Evolutionary conservation across 2,113 vertebrate genomes (phyloP).

Genomic region (Rhea americana): DNA sequence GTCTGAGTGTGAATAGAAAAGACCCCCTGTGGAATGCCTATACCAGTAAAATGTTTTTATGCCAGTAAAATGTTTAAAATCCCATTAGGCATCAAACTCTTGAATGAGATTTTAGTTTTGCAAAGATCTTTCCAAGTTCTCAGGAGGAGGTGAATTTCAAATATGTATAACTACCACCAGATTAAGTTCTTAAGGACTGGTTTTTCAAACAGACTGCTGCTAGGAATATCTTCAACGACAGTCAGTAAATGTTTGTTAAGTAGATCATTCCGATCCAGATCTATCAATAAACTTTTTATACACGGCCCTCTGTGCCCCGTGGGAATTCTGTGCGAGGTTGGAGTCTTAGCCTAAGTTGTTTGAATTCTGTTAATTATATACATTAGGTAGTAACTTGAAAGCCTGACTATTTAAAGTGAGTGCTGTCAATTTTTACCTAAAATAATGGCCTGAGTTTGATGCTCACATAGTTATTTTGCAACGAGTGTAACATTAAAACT

Average conservation of each 20-base stretch:
- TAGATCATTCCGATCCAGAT: neutral
- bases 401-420: neutral
- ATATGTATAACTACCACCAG: neutral
- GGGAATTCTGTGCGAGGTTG: neutral
- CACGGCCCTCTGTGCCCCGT: neutral
- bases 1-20: neutral
- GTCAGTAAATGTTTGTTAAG: neutral
- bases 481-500: neutral
- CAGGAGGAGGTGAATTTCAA: neutral
- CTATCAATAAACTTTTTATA: neutral
- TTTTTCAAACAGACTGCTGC: neutral
- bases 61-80: neutral
- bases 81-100: neutral
- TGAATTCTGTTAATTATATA: neutral
- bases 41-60: neutral
- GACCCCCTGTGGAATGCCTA: accelerated
- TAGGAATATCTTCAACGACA: neutral
- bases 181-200: neutral
- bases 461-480: neutral
- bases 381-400: neutral
- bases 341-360: neutral
- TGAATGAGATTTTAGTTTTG: conserved; percentile 8
- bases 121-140: neutral
- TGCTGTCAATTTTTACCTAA: neutral
- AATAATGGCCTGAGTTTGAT: neutral